Evolutionary conservation across 2,113 vertebrate genomes (phyloP).

Genomic region (Corythornis madagascariensis): DNA sequence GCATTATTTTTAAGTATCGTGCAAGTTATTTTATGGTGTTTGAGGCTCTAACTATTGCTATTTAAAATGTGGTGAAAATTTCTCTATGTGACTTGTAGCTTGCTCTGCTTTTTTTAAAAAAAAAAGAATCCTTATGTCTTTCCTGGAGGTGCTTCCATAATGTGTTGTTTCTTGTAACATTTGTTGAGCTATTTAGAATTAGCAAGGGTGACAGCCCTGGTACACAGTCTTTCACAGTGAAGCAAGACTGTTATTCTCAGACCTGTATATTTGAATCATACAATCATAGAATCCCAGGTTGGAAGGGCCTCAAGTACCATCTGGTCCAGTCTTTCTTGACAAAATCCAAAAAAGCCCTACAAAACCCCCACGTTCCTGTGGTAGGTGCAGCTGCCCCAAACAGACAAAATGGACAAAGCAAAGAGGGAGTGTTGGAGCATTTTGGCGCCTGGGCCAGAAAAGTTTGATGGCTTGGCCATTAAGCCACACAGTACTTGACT

Average conservation of each 20-base stretch:
- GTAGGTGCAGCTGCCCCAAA: too few relatives aligned
- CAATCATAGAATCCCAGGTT: neutral
- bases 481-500: too few relatives aligned
- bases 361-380: neutral
- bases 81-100: neutral
- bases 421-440: too few relatives aligned
- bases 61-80: neutral
- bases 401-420: too few relatives aligned
- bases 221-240: neutral
- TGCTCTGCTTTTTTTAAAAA: neutral
- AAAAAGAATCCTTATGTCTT: neutral
- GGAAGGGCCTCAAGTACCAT: neutral
- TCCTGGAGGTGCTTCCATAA: neutral
- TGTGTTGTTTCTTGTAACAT: neutral
- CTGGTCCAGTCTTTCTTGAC: neutral
- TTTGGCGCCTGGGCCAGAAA: too few relatives aligned
- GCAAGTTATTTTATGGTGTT: neutral
- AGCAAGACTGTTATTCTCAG: neutral
- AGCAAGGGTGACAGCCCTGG: neutral
- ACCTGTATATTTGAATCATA: neutral
- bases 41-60: neutral
- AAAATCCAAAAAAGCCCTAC: neutral
- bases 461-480: too few relatives aligned
- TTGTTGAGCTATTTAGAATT: conserved; percentile 5
- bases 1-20: neutral